Evolutionary conservation across 2,888 invertebrate species (phyloP).

Genomic region (Litoditis marina): DNA sequence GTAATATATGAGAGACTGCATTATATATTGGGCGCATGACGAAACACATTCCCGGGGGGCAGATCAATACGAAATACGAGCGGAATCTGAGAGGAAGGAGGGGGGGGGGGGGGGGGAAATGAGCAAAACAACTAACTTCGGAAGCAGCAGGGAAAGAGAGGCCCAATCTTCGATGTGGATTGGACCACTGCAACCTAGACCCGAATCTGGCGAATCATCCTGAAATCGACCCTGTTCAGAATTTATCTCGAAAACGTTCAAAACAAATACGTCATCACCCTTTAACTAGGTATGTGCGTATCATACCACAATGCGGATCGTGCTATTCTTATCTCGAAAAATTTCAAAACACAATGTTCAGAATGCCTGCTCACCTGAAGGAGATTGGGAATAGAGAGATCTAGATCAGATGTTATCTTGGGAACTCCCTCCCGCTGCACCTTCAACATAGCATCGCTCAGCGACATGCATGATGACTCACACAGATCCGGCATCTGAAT

Average conservation of each 20-base stretch:
- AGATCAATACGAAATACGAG: no score
- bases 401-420: slow-evolving; percentile 33
- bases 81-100: no score
- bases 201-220: slow-evolving; percentile 54
- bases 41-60: no score
- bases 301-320: no score
- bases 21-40: no score
- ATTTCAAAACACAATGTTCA: no score
- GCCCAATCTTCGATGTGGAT: slow-evolving; percentile 86
- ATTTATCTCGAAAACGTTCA: not conserved
- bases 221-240: slow-evolving; percentile 1
- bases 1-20: no score
- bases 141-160: slow-evolving; percentile 81
- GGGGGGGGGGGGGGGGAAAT: no score
- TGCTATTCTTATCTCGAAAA: no score
- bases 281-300: no score
- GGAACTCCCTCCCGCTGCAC: slow-evolving; percentile 34
- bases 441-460: slow-evolving; percentile 32
- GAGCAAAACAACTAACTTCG: slow-evolving; percentile 70
- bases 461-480: slow-evolving; percentile 39
- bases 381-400: slow-evolving; percentile 16
- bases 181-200: slow-evolving; percentile 59
- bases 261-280: no score
- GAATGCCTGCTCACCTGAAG: slow-evolving; percentile 20
- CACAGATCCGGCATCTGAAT: slow-evolving; percentile 47